Evolutionary conservation across 2,888 invertebrate genomes (phyloP), one percentile per base, ranked within the genome.

Genomic region (Zele albiditarsus): DNA sequence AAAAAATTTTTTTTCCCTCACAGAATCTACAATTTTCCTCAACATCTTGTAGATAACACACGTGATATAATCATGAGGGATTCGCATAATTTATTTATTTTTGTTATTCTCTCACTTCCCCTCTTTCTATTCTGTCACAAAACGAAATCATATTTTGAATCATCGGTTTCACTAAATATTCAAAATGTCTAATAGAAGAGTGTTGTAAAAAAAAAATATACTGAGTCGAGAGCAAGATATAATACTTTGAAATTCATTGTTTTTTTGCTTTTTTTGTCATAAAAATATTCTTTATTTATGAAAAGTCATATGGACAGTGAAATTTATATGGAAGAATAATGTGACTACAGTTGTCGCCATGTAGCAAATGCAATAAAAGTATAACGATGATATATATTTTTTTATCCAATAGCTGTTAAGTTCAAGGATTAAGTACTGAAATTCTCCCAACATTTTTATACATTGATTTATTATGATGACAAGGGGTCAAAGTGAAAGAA

Each of bases 401-500:
- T 72, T 28, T 8, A 63, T 33, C 65, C 57, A 72, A 65, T 72
- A n/a, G 66, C 49, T 66, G 27, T 58, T 66, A 53, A 28, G 31
- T 72, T 72, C 33, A 66, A 65, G 12, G 66, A 72, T 66, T 72
- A 65, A 62, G 62, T 42, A 71, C 60, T 60, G 62, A 42, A 60
- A 60, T 27, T 28, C 70, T 60, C 70, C 58, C 58, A 60, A 60
- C 62, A 53, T 20, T n/a, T 23, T 23, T 23, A 20, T 20, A 53
- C 23, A n/a, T 53, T 53, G 53, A 53, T 53, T n/a, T 23, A 53
- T 53, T 53, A 20, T 53, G 53, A 20, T 53, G 53, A 23, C 53
- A 53, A 53, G 53, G 53, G 53, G 53, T 53, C 53, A 53, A 46
- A n/a, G 53, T 6, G n/a, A 6, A 53, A 53, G n/a, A 20, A 5